A percentile compares a stretch with the other conserved stretches of the same genome.
Conservation (phyloP, 2,113 vertebrate genomes). For the Ancistrus triradiatus region DNA sequence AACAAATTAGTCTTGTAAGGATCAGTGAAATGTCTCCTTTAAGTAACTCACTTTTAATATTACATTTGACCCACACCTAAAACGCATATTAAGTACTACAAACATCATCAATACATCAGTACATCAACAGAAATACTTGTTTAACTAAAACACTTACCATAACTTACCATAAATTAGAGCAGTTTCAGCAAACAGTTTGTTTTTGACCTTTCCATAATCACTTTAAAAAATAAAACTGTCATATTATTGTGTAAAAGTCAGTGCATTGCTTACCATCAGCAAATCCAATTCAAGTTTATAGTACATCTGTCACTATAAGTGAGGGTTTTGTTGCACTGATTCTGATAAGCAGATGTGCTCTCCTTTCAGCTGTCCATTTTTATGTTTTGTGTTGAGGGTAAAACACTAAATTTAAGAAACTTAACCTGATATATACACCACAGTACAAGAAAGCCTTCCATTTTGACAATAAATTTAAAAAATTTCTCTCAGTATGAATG, state of each 20-base stretch:
- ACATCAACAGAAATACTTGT: no score
- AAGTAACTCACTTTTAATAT: neutral
- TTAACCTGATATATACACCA: slow-evolving; percentile 29
- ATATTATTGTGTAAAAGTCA: slow-evolving; percentile 38
- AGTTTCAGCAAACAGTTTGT: no score
- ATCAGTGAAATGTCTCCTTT: slow-evolving; percentile 31
- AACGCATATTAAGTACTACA: no score
- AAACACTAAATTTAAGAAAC: slow-evolving; percentile 43
- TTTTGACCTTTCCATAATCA: no score
- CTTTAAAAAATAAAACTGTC: slow-evolving; percentile 25
- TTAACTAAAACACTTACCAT: no score
- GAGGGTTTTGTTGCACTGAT: slow-evolving; percentile 49
- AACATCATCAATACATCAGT: no score
- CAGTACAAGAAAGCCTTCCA: no score
- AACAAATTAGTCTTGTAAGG: slow-evolving; percentile 50
- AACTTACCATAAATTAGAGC: no score
- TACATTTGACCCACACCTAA: no score
- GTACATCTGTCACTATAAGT: slow-evolving; percentile 56
- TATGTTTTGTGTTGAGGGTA: slow-evolving; percentile 63
- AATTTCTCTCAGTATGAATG: no score
- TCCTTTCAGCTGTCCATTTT: slow-evolving; percentile 63
- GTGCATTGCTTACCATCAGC: slow-evolving; percentile 41
- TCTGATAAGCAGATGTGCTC: slow-evolving; percentile 48
- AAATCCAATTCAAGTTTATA: slow-evolving; percentile 51
- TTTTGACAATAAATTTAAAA: no score